Evolutionary conservation across 2,888 invertebrate species (phyloP).

Genomic region (Luperina nickerlii): DNA sequence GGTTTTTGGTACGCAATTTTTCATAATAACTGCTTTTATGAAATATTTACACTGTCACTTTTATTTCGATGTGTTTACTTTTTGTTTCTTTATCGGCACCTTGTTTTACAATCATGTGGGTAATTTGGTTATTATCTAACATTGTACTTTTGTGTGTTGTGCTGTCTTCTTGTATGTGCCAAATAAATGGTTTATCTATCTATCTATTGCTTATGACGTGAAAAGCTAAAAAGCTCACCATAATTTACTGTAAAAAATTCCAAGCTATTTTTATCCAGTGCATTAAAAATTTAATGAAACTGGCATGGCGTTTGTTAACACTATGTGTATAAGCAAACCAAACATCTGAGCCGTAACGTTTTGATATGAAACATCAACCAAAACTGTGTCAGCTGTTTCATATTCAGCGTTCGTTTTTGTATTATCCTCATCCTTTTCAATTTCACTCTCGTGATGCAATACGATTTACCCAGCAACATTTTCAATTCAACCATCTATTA

Average conservation of each 20-base stretch:
- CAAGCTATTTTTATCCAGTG: not conserved
- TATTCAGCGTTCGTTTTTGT: slow-evolving; percentile 11
- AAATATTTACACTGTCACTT: too few species aligned
- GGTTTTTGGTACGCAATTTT: slow-evolving; percentile 27
- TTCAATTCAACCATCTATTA: slow-evolving; percentile 14
- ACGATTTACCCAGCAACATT: slow-evolving; percentile 6
- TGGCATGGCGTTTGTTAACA: not conserved
- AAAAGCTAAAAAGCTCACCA: not conserved
- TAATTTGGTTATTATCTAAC: too few species aligned
- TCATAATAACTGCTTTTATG: slow-evolving; percentile 13
- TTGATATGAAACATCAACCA: not conserved
- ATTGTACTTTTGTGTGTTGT: too few species aligned
- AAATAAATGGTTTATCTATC: too few species aligned
- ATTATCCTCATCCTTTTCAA: slow-evolving; percentile 8
- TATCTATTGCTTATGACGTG: slow-evolving; percentile 10
- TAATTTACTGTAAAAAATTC: slow-evolving; percentile 8
- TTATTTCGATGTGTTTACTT: too few species aligned
- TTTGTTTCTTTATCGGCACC: too few species aligned
- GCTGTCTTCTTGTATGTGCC: too few species aligned
- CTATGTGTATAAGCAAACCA: slow-evolving; percentile 1
- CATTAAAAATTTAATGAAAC: slow-evolving; percentile 1
- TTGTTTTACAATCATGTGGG: too few species aligned
- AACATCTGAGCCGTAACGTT: not conserved
- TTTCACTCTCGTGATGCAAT: not conserved
- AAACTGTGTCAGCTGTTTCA: slow-evolving; percentile 12